Conservation (phyloP, 2,888 invertebrate species). For the Trilocha varians region DNA sequence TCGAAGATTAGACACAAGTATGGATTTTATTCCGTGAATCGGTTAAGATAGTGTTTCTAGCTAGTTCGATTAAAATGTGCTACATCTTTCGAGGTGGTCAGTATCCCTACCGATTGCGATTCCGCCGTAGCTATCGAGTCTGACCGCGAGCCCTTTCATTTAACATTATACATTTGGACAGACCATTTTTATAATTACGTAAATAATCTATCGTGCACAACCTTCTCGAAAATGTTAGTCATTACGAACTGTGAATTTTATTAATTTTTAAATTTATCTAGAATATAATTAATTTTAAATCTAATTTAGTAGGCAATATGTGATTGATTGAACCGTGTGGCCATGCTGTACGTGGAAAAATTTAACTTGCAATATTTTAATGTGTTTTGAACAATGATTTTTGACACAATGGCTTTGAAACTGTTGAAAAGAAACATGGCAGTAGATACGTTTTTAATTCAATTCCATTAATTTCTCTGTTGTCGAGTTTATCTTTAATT, state of each 20-base stretch:
- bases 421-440: conserved; percentile 69
- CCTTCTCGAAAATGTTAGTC: conserved; percentile 56
- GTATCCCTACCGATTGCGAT: conserved; percentile 7
- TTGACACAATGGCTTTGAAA: too few species aligned
- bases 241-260: conserved; percentile 24
- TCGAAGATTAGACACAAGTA: too few species aligned
- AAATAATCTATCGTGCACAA: conserved; percentile 67
- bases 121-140: conserved; percentile 20
- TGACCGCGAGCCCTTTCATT: conserved; percentile 4
- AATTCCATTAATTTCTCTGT: conserved; percentile 42
- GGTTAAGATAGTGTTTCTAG: neutral
- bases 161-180: conserved; percentile 41
- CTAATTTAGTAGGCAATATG: neutral
- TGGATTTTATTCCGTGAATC: neutral
- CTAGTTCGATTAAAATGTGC: conserved; percentile 11
- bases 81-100: neutral
- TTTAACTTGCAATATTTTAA: neutral
- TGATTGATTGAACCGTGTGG: neutral
- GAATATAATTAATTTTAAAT: neutral
- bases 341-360: conserved; percentile 21
- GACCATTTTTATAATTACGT: conserved; percentile 54
- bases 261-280: neutral
- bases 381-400: conserved; percentile 13
- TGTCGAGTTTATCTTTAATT: conserved; percentile 4
- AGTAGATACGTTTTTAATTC: conserved; percentile 68